Conservation (phyloP, 1,140 invertebrate species). For the Drosophila sturtevanti region DNA sequence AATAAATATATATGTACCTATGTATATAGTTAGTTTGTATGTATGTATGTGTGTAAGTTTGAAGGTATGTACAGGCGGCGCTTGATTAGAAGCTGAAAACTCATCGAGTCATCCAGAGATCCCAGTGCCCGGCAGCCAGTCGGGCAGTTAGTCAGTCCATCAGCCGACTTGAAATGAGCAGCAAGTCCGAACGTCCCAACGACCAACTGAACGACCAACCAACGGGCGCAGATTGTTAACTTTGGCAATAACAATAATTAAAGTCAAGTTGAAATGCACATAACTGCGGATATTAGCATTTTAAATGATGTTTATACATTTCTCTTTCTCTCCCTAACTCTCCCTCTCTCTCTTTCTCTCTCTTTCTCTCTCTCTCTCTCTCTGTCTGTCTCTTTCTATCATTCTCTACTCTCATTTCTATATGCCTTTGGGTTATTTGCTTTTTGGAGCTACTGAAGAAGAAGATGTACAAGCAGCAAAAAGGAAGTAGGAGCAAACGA, state of each 20-base stretch:
- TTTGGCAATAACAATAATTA: conserved; percentile 82
- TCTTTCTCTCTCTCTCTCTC: background rate
- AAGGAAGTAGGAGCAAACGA: background rate
- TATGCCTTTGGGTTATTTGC: conserved; percentile 52
- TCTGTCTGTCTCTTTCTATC: conserved; percentile 9
- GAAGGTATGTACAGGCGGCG: conserved; percentile 16
- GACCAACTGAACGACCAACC: conserved; percentile 37
- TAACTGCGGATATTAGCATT: conserved; percentile 80
- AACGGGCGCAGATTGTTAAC: conserved; percentile 74
- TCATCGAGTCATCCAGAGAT: conserved; percentile 2
- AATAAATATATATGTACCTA: background rate
- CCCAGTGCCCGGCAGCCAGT: conserved; percentile 30
- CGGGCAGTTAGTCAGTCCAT: conserved; percentile 70
- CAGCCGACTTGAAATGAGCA: conserved; percentile 63
- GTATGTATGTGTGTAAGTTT: too few relatives aligned
- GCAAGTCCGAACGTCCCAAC: conserved; percentile 15
- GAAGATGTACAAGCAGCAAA: background rate
- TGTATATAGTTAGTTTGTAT: too few relatives aligned
- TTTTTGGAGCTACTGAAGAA: conserved; percentile 34
- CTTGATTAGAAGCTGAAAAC: conserved; percentile 59
- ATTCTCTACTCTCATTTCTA: background rate
- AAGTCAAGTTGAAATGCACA: conserved; percentile 81
- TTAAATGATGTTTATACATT: conserved; percentile 76
- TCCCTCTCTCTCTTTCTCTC: conserved; percentile 1
- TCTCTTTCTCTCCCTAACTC: conserved; percentile 6